A percentile compares a stretch with the other conserved stretches of the same genome.
These are phyloP conservation scores for Saiga tatarica DNA, from an alignment of 2,113 vertebrate genomes.

Conservation along the genomic window DNA sequence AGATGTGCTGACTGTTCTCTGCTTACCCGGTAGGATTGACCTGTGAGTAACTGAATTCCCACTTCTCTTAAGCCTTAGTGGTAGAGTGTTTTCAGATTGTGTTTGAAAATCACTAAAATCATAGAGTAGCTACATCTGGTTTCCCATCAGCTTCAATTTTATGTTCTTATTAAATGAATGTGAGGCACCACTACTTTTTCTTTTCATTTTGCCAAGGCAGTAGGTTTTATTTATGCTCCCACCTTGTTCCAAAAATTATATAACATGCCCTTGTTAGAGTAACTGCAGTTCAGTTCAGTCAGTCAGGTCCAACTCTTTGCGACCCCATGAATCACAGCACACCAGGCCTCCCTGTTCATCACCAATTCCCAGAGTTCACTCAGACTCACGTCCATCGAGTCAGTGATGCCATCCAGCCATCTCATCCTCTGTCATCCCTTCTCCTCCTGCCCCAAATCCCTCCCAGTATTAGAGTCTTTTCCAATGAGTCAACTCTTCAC, in stretches of 20 bases:
- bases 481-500: too few species aligned
- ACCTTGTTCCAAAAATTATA: not conserved
- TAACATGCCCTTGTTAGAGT: not conserved
- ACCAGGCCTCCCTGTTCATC: too few species aligned
- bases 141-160: not conserved
- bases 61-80: not conserved
- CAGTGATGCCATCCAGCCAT: too few species aligned
- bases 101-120: not conserved
- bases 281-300: not conserved
- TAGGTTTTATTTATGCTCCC: not conserved
- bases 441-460: too few species aligned
- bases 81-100: not conserved
- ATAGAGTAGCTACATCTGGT: not conserved
- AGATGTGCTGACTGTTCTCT: not conserved
- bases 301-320: too few species aligned
- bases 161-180: not conserved
- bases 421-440: too few species aligned
- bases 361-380: too few species aligned
- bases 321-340: too few species aligned
- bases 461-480: too few species aligned
- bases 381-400: too few species aligned
- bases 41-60: not conserved
- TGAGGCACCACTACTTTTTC: not conserved
- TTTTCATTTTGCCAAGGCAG: not conserved
- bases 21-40: not conserved